A percentile compares a stretch with the other conserved stretches of the same genome.
Conservation (phyloP, 2,113 vertebrate species). For the Atlantisia rogersi region DNA sequence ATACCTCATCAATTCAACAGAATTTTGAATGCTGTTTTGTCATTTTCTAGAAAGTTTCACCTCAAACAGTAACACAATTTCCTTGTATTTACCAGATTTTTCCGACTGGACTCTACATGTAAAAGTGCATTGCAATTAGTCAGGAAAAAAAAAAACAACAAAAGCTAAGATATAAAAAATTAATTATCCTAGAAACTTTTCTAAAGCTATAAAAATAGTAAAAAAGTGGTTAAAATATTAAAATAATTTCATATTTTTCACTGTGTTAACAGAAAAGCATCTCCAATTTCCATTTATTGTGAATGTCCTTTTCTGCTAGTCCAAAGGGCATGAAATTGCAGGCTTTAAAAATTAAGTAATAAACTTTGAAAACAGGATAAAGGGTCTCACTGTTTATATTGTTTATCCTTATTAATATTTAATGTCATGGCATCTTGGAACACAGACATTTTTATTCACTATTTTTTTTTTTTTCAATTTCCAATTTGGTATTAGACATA, state of each 20-base stretch:
- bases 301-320: neutral
- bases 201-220: neutral
- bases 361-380: neutral
- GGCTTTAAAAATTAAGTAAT: neutral
- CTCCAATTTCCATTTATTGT: neutral
- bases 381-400: neutral
- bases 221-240: neutral
- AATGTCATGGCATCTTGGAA: neutral
- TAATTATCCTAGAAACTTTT: neutral
- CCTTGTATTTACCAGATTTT: neutral
- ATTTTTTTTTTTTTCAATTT: neutral
- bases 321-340: neutral
- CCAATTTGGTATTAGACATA: neutral
- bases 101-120: neutral
- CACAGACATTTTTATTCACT: neutral
- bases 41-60: neutral
- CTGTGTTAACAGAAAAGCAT: neutral
- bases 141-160: neutral
- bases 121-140: neutral
- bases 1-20: neutral
- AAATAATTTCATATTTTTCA: neutral
- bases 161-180: neutral
- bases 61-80: neutral
- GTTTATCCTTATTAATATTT: neutral
- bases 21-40: neutral